Percentiles rank a stretch among this genome's conserved stretches.
phyloP scores from a whole-genome alignment of 2,113 vertebrate genomes.

The Coptodon bakossiorum region DNA sequence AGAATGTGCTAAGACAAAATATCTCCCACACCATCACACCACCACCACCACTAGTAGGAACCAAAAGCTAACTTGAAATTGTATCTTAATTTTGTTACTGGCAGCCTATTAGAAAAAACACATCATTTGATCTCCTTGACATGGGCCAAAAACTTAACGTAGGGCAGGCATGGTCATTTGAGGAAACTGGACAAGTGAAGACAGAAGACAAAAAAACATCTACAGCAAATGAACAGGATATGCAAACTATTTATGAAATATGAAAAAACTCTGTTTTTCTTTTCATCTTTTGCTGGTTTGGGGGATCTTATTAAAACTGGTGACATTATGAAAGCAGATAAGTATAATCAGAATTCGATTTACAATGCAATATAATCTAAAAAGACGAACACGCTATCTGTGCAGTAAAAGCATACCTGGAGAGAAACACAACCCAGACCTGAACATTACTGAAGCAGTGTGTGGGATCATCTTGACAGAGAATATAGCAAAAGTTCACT shows the following conservation, averaged over 20 bases:
- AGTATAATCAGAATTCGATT: neutral
- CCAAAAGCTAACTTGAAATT: neutral
- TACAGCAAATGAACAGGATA: neutral
- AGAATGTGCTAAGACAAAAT: neutral
- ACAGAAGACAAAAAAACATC: neutral
- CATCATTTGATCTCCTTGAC: neutral
- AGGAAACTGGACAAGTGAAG: neutral
- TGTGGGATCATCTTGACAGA: neutral
- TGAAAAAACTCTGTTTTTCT: neutral
- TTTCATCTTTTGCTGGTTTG: neutral
- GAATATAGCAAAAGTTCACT: neutral
- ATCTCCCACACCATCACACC: neutral
- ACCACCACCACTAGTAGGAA: neutral
- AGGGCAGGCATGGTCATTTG: neutral
- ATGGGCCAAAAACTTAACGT: neutral
- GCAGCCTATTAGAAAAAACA: neutral
- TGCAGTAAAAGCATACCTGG: neutral
- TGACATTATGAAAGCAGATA: neutral
- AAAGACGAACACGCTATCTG: neutral
- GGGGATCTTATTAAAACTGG: neutral
- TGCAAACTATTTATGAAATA: neutral
- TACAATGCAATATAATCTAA: neutral
- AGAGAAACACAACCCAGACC: neutral
- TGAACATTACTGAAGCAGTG: neutral
- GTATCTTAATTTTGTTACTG: neutral